Conservation (phyloP, 2,888 invertebrate species). For the Stenichneumon culpator region DNA sequence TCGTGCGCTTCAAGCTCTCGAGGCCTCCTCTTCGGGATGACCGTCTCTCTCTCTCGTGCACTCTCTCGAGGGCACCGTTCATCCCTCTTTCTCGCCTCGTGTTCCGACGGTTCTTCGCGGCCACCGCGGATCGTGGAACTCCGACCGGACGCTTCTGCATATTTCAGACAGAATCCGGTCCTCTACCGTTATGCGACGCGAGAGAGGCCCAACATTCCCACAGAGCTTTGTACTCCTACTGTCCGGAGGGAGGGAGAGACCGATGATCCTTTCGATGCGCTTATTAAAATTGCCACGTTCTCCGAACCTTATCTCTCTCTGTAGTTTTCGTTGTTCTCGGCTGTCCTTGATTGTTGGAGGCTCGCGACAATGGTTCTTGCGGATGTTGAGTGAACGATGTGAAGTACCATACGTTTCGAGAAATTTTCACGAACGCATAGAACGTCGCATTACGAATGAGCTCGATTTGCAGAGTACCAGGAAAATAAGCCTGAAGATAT, state of each 20-base stretch:
- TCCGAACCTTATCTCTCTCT: neutral
- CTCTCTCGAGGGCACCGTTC: constrained; percentile 48
- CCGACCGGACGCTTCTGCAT: constrained; percentile 68
- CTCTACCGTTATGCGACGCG: constrained; percentile 63
- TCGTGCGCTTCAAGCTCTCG: constrained; percentile 59
- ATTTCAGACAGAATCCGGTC: constrained; percentile 70
- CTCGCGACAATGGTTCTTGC: no score
- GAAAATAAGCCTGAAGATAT: no score
- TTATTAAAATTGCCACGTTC: neutral
- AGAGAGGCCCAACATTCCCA: constrained; percentile 60
- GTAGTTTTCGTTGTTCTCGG: neutral
- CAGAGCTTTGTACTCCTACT: constrained; percentile 44
- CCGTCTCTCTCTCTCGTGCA: constrained; percentile 38
- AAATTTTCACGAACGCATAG: no score
- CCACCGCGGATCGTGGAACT: constrained; percentile 59
- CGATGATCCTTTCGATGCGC: neutral
- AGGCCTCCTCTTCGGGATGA: constrained; percentile 53
- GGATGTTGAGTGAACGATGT: no score
- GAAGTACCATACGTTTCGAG: no score
- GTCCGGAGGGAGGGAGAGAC: neutral
- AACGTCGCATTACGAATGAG: no score
- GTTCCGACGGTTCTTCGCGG: constrained; percentile 39
- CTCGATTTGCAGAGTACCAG: no score
- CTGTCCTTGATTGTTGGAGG: no score
- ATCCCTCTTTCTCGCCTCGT: constrained; percentile 24